A percentile compares a stretch with the other conserved stretches of the same genome.
Conservation (phyloP, 2,113 vertebrate genomes). For the Apistogramma diplotaenia region DNA sequence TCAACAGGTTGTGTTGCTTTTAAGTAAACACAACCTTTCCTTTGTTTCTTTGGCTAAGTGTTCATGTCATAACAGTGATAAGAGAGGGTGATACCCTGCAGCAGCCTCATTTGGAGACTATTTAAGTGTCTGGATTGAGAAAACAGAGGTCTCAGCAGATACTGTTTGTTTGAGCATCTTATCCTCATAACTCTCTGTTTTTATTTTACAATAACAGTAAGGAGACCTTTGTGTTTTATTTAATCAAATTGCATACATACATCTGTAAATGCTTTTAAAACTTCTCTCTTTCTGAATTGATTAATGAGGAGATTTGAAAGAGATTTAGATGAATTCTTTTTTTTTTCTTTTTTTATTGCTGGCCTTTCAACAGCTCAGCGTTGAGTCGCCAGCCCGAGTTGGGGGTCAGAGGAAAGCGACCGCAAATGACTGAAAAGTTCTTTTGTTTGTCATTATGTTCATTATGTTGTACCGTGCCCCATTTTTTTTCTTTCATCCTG, state of each 20-base stretch:
- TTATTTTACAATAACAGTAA: background rate
- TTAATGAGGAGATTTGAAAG: background rate
- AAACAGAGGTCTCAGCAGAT: constrained; percentile 21
- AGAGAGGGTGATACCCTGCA: constrained; percentile 9
- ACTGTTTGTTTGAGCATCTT: background rate
- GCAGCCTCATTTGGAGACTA: background rate
- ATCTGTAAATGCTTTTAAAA: background rate
- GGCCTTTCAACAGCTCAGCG: background rate
- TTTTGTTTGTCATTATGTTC: constrained; percentile 69
- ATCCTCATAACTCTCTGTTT: background rate
- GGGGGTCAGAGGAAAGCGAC: constrained; percentile 41
- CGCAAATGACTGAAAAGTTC: constrained; percentile 70
- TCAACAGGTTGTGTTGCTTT: background rate
- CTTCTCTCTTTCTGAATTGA: background rate
- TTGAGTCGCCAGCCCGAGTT: background rate
- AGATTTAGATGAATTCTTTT: background rate
- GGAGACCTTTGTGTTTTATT: background rate
- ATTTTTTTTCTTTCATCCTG: constrained; percentile 44
- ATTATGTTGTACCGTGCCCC: constrained; percentile 58
- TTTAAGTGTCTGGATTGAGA: constrained; percentile 12
- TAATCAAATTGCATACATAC: background rate
- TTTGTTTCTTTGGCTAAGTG: constrained; percentile 18
- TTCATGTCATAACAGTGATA: constrained; percentile 16
- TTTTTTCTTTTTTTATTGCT: background rate
- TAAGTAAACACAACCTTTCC: constrained; percentile 1